Evolutionary conservation across 2,797 vertebrate genomes (phyloP), one percentile per base, ranked within the genome.

Genomic region (Coracias cyanogaster): DNA sequence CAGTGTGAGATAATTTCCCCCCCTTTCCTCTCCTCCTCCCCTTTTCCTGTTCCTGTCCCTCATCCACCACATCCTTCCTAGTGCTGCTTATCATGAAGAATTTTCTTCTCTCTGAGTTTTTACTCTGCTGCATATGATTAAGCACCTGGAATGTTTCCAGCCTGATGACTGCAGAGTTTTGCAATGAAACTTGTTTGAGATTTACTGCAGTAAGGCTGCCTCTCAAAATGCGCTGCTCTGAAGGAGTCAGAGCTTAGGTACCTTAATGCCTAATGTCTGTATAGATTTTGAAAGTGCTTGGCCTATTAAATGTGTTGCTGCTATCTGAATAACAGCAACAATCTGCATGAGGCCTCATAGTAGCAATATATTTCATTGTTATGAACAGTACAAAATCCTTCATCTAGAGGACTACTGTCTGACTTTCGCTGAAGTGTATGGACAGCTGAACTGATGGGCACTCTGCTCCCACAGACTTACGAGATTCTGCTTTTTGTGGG

Each of bases 1-100:
- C 70, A 91, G 51, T 0, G 0, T 45, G 89, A 91, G 80, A 55
- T 25, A 25, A 41, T 90, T 91, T 62, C 64, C 93, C 82, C 72
- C 28, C 39, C 76, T 88, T 78, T 95, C 87, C 82, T 90, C 62
- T 93, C 70, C 69, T 92, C 95, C 84, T 94, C 70, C 82, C 81
- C 67, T 91, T 92, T 91, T 95, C 94, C 94, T 94, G 80, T 96
- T 91, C 85, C 86, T 84, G 52, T 93, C 60, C 39, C 83, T 89
- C 1, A 4, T 80, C 70, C 48, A 54, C 93, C 83, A 85, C 85
- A 89, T 96, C 94, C 88, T 96, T 96, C 88, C 92, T 86, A 21
- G 21, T 14, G 55, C 73, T 46, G 83, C 90, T 92, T 92, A 78
- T 94, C 81, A 26, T 12, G 2, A 48, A 84, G 62, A 43, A 55